Evolutionary conservation across 2,797 vertebrate genomes (phyloP), one percentile per base, ranked within the genome.

Genomic region (Schizopygopsis malacanthus): DNA sequence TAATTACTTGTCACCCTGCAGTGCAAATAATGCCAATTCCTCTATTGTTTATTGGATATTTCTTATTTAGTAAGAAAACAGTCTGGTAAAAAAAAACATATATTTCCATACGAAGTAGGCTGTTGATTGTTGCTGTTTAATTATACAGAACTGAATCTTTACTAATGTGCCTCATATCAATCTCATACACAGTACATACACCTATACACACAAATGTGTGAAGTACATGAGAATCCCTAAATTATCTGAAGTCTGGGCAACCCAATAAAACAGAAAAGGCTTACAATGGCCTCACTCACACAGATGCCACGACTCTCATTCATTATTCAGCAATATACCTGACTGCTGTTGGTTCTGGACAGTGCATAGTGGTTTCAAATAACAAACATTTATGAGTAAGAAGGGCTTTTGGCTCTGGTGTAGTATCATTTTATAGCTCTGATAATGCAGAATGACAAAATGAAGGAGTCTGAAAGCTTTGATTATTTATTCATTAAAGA

Each of bases 251-350:
- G 33, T 7, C n/a, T 43, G 76, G 78, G n/a, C 63, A 70, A 70
- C 16, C 82, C 61, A 56, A 33, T 75, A 84, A 77, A 71, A 81
- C 37, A 22, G n/a, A 73, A 65, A 76, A 43, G 4, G 22, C 6
- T 61, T 22, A 54, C 75, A 65, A 71, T 18, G 77, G 78, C 47
- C 69, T 69, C 78, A 25, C 70, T 82, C 73, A 88, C 87, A 89
- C 88, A 90, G 87, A 86, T 88, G 90, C 83, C 83, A 81, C n/a
- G 71, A 28, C 52, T 63, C 73, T 85, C 72, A 90, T 92, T 69
- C 79, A 92, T 90, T 88, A 90, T 91, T 88, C 84, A 91, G 81
- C 52, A 76, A 78, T 67, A 81, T 28, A 87, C 76, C 56, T 73
- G 84, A 70, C 71, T 78, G 81, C 81, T 87, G 83, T 72, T 81